A percentile compares a stretch with the other conserved stretches of the same genome.
Conservation (phyloP, 2,797 vertebrate genomes). For the Pipistrellus pipistrellus region DNA sequence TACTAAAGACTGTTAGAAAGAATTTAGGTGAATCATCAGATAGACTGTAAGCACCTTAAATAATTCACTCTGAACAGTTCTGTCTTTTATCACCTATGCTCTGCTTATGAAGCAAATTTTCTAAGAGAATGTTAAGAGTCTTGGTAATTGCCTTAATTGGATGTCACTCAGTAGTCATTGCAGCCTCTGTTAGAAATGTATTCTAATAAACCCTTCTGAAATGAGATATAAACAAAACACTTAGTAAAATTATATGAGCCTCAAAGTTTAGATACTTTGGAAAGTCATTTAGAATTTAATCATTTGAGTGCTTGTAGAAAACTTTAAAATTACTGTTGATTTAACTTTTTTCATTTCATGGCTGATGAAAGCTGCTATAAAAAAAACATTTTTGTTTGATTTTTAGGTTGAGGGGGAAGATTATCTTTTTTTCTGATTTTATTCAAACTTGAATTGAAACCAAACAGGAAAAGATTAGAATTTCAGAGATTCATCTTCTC, state of each 20-base stretch:
- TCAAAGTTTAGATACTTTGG: background rate
- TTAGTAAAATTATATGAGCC: background rate
- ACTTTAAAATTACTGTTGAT: background rate
- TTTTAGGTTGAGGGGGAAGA: background rate
- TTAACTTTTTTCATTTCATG: slow-evolving; percentile 20
- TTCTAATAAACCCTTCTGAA: background rate
- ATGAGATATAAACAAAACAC: slow-evolving; percentile 11
- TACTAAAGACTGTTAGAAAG: background rate
- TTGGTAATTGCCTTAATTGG: fast-evolving
- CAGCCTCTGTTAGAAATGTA: background rate
- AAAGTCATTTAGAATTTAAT: slow-evolving; percentile 30
- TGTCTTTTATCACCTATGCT: background rate
- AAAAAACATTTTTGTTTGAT: background rate
- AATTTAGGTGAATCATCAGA: background rate
- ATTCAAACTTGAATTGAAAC: background rate
- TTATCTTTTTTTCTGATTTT: background rate
- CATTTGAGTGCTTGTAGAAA: background rate
- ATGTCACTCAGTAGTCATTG: background rate
- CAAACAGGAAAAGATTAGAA: background rate
- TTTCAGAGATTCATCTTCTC: background rate
- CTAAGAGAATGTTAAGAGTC: fast-evolving
- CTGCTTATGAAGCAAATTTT: background rate
- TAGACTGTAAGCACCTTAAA: background rate
- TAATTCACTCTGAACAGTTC: fast-evolving
- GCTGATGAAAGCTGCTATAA: background rate